Base-by-base conservation (phyloP, 1,140 invertebrate species). In the Plectrocnemia conspersa region DNA sequence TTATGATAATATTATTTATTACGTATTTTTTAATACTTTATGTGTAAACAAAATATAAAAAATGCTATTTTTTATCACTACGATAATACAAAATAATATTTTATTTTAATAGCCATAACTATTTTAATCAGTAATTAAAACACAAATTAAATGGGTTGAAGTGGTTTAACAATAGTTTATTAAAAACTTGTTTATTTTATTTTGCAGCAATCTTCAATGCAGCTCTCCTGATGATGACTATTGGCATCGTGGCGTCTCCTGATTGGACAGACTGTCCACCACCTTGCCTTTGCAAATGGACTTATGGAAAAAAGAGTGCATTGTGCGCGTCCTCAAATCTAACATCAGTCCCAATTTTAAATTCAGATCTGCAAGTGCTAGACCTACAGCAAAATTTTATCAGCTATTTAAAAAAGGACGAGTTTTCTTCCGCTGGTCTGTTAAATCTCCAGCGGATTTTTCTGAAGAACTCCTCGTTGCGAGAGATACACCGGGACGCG, bases 231-330 rank as follows among this genome's bases (percentile, higher is more conserved):
- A 21, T 52, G 35, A 57, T 58, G 55, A 6, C 27, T n/a, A 58
- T 42, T 19, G 21, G 41, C 46, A 47, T 44, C 24, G 24, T 27
- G 45, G 59, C 59, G 27, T 56, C 59, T 52, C 59, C 59, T 23
- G 85, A 87, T 64, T 87, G 85, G 83, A 84, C 82, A 3, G 81
- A 84, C 58, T 90, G 87, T 65, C 85, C 85, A 7, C 66, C 71
- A 2, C 80, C 83, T 24, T 90, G 87, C 65, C 77, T 79, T 46
- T 90, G 87, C 73, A 88, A 86, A 68, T 90, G 88, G 88, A 82
- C 82, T 7, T 83, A 82, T 15, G 86, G 86, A n/a, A 89, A 89
- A 64, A 86, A 86, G 64, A 86, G 84, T 1, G 87, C 86, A 6
- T 72, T 87, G n/a, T 89, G 87, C 66, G 78, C 78, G 29, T 79